Base-by-base conservation (phyloP, 2,113 vertebrate species). In the Pedetes capensis region DNA sequence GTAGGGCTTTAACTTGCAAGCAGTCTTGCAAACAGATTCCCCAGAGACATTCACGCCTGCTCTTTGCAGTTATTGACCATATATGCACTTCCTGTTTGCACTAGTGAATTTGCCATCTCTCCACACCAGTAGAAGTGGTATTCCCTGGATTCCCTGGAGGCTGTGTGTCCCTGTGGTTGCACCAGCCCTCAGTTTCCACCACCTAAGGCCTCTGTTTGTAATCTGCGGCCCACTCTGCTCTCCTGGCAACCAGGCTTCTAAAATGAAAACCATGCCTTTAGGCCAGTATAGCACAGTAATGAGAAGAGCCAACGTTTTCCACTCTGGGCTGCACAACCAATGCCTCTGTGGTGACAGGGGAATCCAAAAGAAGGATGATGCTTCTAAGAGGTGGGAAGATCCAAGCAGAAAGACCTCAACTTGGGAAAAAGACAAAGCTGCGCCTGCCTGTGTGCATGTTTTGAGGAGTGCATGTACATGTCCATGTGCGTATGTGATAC, bases 211-310 rank as follows among this genome's bases (percentile, higher is more conserved):
- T 91, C 39, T 55, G 1, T 94, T 87, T 88, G 74, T 71, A 75
- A 89, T 69, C 79, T 64, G 53, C 79, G 3, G 4, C 68, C 89
- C 59, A 39, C 83, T 75, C 39, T 29, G 29, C 39, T 79, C 23
- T 89, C 61, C 37, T 44, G 80, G 75, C 68, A 91, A 71, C 34
- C 53, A 61, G 6, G 25, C 3, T 20, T 57, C 42, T 68, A 55
- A 89, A 91, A 51, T 83, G 92, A 93, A 95, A 88, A 76, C 32
- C n/a, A n/a, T 63, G 37, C 63, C 64, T 94, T 9, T 34, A 71
- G 64, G 47, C 12, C 64, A 55, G 49, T 4, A n/a, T 29, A 87
- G 42, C 29, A 32, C 7, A 44, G 20, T 9, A 18, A 66, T 85
- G 64, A 79, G 37, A 90, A 69, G 22, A 82, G 39, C 44, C 11